Conservation (phyloP, 2,797 vertebrate genomes). For the Kryptolebias ocellatus region DNA sequence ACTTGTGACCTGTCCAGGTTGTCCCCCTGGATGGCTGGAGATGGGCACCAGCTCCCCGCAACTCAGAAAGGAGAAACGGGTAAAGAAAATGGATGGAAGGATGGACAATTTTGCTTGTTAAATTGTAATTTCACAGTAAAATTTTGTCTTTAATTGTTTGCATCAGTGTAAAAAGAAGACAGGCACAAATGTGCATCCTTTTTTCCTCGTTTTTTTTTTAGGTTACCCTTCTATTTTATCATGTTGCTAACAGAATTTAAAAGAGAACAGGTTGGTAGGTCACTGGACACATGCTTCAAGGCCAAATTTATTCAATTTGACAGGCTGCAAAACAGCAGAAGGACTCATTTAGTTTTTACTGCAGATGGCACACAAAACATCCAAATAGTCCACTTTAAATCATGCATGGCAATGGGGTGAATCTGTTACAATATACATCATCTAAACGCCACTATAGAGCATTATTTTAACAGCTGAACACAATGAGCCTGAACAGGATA, state of each 20-base stretch:
- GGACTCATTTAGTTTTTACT: constrained; percentile 48
- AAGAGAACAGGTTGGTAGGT: constrained; percentile 34
- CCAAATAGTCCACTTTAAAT: constrained; percentile 23
- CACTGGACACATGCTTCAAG: constrained; percentile 36
- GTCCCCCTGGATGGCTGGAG: too few species aligned
- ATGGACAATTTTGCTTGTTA: constrained; percentile 22
- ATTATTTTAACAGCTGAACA: constrained; percentile 2
- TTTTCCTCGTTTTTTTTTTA: constrained; percentile 6
- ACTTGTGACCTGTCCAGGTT: too few species aligned
- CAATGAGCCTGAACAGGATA: constrained; percentile 15
- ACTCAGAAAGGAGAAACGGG: too few species aligned
- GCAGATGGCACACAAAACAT: constrained; percentile 42
- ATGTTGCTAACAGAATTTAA: constrained; percentile 32
- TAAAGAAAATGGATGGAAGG: too few species aligned
- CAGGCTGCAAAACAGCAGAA: constrained; percentile 45
- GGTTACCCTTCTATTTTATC: constrained; percentile 40
- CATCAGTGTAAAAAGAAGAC: constrained; percentile 27
- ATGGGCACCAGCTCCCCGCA: too few species aligned
- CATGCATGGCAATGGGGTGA: constrained; percentile 2
- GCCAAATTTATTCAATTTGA: constrained; percentile 45
- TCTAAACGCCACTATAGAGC: constrained; percentile 3
- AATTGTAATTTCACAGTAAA: constrained; percentile 22
- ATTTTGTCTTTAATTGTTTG: constrained; percentile 25
- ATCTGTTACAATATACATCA: constrained; percentile 12
- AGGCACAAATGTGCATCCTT: constrained; percentile 20